Percentiles rank a stretch among this genome's conserved stretches.
phyloP scores from a whole-genome alignment of 2,113 vertebrate species.

The Notechis scutatus region DNA sequence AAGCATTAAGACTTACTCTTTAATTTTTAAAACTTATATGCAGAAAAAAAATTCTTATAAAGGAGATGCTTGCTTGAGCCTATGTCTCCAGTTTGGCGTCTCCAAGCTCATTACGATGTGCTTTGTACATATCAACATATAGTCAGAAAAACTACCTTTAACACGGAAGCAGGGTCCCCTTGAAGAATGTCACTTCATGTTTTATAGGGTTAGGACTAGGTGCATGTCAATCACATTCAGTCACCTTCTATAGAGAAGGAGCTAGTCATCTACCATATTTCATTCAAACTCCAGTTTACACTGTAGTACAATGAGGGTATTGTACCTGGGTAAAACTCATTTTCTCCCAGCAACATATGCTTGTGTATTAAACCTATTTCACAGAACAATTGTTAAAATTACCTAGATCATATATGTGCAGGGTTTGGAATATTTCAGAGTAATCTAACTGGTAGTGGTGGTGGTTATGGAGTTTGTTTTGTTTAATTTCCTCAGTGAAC shows the following conservation, averaged over 20 bases:
- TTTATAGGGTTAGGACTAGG: neutral
- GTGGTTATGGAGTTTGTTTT: neutral
- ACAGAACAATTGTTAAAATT: neutral
- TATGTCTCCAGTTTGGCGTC: neutral
- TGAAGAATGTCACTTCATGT: neutral
- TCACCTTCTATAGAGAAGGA: neutral
- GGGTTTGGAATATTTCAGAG: neutral
- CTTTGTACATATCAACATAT: neutral
- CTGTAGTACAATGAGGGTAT: rapidly evolving
- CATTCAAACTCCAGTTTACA: neutral
- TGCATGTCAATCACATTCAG: neutral
- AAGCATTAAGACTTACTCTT: neutral
- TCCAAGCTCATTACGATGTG: neutral
- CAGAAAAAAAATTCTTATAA: neutral
- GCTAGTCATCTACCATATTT: neutral
- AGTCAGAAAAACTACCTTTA: neutral
- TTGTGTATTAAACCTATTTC: neutral
- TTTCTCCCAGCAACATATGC: neutral
- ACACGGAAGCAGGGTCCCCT: neutral
- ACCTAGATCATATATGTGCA: neutral
- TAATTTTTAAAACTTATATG: neutral
- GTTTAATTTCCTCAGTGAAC: neutral
- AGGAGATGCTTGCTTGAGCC: neutral
- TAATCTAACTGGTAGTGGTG: neutral
- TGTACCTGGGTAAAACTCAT: neutral